phyloP scores from a whole-genome alignment of 2,113 vertebrate genomes.

The Ciconia maguari region DNA sequence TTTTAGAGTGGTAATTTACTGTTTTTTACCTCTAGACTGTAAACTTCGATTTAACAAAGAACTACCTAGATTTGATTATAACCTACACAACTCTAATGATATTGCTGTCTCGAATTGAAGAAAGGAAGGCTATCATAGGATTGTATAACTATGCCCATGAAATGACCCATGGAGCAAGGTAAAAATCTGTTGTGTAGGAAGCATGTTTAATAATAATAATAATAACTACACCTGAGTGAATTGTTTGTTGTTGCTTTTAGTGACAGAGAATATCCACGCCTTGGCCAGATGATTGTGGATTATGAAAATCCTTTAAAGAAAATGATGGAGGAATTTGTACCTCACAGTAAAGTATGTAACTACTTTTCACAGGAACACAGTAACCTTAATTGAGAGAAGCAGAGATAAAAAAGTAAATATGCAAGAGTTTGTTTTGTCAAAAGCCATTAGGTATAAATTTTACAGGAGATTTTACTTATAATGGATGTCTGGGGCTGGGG shows the following conservation, averaged over 20 bases:
- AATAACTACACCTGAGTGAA: not conserved
- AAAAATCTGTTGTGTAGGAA: not conserved
- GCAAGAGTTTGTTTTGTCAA: not conserved
- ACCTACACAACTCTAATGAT: constrained; percentile 98
- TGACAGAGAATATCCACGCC: constrained; percentile 94
- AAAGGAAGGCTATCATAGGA: constrained; percentile 97
- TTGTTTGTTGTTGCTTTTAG: constrained; percentile 72
- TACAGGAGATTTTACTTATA: not conserved
- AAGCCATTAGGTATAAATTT: not conserved
- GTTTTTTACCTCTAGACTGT: constrained; percentile 82
- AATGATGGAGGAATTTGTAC: constrained; percentile 99
- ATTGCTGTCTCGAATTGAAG: constrained; percentile 95
- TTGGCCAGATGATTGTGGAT: constrained; percentile 99
- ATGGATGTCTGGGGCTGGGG: not conserved
- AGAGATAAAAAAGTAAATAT: not conserved
- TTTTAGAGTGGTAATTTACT: not conserved
- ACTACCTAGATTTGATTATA: constrained; percentile 97
- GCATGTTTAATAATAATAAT: not conserved
- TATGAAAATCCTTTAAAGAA: constrained; percentile 98
- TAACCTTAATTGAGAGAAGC: not conserved
- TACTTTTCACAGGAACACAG: not conserved
- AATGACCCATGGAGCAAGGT: constrained; percentile 98
- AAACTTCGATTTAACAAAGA: constrained; percentile 98
- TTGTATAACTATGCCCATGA: constrained; percentile 98
- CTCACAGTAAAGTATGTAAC: constrained; percentile 91